Base-by-base conservation (phyloP, 2,888 invertebrate genomes). In the Drosophila suboccidentalis region DNA sequence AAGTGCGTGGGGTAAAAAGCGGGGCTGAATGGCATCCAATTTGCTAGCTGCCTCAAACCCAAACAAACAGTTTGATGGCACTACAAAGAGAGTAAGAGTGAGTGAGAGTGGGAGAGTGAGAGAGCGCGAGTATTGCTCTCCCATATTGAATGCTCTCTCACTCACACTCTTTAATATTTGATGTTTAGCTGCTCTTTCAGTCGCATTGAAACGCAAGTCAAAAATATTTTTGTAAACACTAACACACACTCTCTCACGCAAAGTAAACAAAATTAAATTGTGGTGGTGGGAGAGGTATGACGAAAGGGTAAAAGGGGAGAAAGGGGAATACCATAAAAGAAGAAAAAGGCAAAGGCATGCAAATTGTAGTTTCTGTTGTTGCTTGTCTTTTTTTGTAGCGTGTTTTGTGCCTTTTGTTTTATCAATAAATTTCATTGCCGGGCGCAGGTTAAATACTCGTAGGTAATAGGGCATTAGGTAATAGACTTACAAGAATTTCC, bases 401-500 rank as follows among this genome's bases (percentile, higher is more conserved):
- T 44, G 29, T 39, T 26, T 39, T 55, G 60, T 51, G 46, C 17
- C 11, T 29, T 46, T 59, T 79, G 78, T 75, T 78, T 78, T 75
- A 66, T 78, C 78, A 78, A 78, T 78, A 78, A 22, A 10, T 43
- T 50, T 32, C 13, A 10, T 36, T 17, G 62, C 15, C 32, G 43
- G 34, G 39, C 9, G 39, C 8, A 41, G 19, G 41, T 67, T 46
- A 66, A 66, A 57, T 13, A 34, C 15, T 36, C 44, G 36, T 17
- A 36, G 15, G 22, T 38, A 38, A 46, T 50, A 6, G 38, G 46
- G 36, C 36, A 64, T 73, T 67, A 64, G 41, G 59, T 54, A 64
- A 64, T 44, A 4, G 51, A 87, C 82, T 89, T 80, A 88, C 90
- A 88, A 49, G 53, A 78, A 70, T 69, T 89, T 90, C 46, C 82